Evolutionary conservation across 1,140 invertebrate genomes (phyloP).

Genomic region (Augochlora pura): DNA sequence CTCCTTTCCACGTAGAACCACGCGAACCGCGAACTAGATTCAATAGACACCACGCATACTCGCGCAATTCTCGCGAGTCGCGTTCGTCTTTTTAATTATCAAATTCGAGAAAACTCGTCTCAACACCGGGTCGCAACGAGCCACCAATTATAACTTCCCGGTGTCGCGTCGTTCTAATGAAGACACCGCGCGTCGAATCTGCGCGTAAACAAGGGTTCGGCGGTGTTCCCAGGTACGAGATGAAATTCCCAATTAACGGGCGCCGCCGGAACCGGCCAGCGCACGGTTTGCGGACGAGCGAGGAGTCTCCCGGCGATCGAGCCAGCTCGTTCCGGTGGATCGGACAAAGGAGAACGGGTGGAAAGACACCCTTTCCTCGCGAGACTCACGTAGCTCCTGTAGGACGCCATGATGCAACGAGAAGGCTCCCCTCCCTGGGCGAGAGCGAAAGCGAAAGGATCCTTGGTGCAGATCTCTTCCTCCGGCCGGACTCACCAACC

Average conservation of each 20-base stretch:
- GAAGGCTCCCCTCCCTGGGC: constrained; percentile 10
- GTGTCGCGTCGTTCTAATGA: constrained; percentile 28
- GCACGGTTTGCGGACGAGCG: too few species aligned
- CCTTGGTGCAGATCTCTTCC: constrained; percentile 25
- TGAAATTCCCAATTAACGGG: constrained; percentile 24
- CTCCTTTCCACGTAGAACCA: too few species aligned
- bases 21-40: too few species aligned
- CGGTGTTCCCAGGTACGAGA: neutral
- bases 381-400: constrained; percentile 77
- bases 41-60: too few species aligned
- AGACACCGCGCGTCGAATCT: neutral
- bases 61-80: neutral
- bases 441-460: constrained; percentile 22
- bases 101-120: constrained; percentile 14
- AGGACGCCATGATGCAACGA: constrained; percentile 71
- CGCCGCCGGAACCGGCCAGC: neutral
- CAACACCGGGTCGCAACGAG: constrained; percentile 8
- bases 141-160: constrained; percentile 42
- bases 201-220: constrained; percentile 26
- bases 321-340: neutral
- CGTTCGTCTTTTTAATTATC: constrained; percentile 15
- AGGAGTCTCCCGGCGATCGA: neutral
- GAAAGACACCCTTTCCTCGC: neutral
- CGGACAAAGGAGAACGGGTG: neutral
- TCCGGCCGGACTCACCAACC: constrained; percentile 37